Evolutionary conservation across 2,797 vertebrate species (phyloP), one percentile per base, ranked within the genome.

Genomic region (Steatocranus sp.): DNA sequence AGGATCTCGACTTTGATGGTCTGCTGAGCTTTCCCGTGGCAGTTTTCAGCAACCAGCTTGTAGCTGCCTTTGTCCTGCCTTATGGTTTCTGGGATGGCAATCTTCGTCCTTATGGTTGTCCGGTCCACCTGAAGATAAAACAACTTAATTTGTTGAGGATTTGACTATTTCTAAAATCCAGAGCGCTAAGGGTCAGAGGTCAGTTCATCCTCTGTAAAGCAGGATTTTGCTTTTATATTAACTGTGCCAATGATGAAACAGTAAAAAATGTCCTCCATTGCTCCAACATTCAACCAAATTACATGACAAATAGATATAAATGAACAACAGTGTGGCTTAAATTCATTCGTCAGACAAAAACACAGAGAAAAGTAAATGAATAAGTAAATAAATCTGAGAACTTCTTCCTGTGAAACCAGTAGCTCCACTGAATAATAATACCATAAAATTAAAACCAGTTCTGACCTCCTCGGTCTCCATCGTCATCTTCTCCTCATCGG

Each of bases 11-110:
- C 94, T 9, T 15, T 80, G 78, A 97, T 93, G 41, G 87, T 53
- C 1, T 95, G 95, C 25, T 95, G 88, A 70, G 97, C 97, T 32
- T 94, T 94, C 79, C 99, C 99, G 5, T 96, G 93, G 79, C 96
- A 96, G 94, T 99, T 99, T 78, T 97, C 96, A 76, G 97, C 99
- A 68, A 96, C 93, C 75, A 99, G 92, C 5, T 95, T 98, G 83
- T 99, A 99, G 80, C 95, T 95, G 89, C 98, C 98, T 82, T 95
- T 98, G 92, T 99, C 98, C 63, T 79, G 86, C 80, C 99, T 96
- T 54, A 95, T n/a, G 15, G 97, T 95, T 88, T 93, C 96, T 82
- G 98, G 96, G 78, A 99, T 95, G 50, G 80, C 95, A 34, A 99
- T 95, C 89, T 97, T 98, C 0, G 98, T 98, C 86, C 92, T 97